Percentiles rank a stretch among this genome's conserved stretches.
Conservation (phyloP, 2,888 invertebrate species). For the Disparrhopalites patrizii region DNA sequence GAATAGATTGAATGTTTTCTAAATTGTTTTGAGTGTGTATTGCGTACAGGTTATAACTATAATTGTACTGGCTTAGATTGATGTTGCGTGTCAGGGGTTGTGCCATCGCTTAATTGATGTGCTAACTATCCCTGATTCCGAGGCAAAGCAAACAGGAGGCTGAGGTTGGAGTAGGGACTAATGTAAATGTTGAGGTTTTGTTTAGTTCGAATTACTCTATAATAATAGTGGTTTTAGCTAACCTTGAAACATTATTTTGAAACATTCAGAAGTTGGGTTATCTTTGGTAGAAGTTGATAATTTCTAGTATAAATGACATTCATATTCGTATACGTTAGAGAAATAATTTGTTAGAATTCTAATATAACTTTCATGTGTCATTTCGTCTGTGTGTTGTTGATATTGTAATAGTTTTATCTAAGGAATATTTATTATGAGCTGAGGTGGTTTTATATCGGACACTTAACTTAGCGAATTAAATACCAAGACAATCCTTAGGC, state of each 20-base stretch:
- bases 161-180: not conserved
- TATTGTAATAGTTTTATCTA: not conserved
- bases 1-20: too few species aligned
- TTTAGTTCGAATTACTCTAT: too few species aligned
- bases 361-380: too few species aligned
- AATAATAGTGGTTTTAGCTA: too few species aligned
- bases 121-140: not conserved
- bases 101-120: not conserved
- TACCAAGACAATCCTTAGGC: too few species aligned
- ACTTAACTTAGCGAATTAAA: not conserved
- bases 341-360: too few species aligned
- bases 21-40: too few species aligned
- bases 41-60: too few species aligned
- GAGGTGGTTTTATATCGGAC: not conserved
- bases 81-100: not conserved
- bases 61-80: not conserved
- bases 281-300: not conserved
- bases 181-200: too few species aligned
- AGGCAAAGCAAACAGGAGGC: conserved; percentile 16
- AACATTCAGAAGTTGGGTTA: too few species aligned
- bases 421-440: not conserved
- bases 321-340: not conserved
- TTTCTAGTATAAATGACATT: not conserved
- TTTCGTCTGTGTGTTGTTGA: too few species aligned
- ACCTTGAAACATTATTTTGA: too few species aligned